Percentiles rank a stretch among this genome's conserved stretches.
Conservation (phyloP, 2,113 vertebrate species). For the Meriones unguiculatus region DNA sequence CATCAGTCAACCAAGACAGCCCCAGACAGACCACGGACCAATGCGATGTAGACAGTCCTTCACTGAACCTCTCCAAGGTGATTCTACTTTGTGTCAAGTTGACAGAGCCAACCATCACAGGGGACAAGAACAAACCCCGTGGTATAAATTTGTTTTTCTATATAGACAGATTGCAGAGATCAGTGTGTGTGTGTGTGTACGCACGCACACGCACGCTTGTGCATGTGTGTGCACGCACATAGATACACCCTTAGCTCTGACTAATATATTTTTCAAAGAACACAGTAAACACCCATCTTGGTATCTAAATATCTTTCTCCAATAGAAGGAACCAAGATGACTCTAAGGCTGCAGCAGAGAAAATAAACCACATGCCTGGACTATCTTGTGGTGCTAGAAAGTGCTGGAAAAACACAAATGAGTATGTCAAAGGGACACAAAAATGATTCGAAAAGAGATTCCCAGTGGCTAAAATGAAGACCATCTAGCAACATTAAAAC, state of each 20-base stretch:
- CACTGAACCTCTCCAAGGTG: neutral
- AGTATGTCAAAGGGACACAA: neutral
- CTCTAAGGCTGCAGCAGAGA: neutral
- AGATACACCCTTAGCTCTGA: neutral
- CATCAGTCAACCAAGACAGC: neutral
- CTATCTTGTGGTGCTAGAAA: neutral
- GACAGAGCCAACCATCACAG: neutral
- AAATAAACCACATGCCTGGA: neutral
- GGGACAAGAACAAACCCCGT: neutral
- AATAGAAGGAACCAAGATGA: neutral
- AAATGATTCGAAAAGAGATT: neutral
- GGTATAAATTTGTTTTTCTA: neutral
- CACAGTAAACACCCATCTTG: neutral
- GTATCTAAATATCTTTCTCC: neutral
- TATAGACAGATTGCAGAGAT: too few species aligned
- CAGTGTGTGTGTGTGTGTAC: too few species aligned
- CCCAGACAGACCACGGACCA: neutral
- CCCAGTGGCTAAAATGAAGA: neutral
- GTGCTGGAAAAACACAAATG: neutral
- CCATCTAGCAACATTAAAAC: neutral
- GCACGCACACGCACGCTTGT: too few species aligned
- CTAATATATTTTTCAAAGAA: neutral
- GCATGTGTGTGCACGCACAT: neutral
- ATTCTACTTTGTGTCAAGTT: neutral
- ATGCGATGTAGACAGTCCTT: neutral